A percentile compares a stretch with the other conserved stretches of the same genome.
Conservation (phyloP, 2,113 vertebrate species). For the Semnornis frantzii region DNA sequence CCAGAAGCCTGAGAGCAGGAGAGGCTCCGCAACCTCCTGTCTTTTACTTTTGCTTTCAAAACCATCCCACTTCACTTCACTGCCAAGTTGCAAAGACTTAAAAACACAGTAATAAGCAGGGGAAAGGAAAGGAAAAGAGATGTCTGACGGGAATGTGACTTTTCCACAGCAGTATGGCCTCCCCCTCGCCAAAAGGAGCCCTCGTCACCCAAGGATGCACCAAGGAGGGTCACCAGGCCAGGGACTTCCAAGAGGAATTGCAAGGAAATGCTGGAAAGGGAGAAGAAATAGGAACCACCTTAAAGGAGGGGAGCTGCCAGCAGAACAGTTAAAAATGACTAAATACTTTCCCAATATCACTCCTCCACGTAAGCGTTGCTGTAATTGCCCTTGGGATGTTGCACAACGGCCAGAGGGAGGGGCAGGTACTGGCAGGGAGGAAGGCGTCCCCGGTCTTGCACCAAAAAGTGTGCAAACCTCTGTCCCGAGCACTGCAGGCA, state of each 20-base stretch:
- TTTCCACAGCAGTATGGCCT: accelerated
- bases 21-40: not conserved
- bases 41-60: constrained; percentile 25
- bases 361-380: constrained; percentile 60
- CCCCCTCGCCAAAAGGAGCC: not conserved
- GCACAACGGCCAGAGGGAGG: constrained; percentile 58
- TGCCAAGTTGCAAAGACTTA: not conserved
- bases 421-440: constrained; percentile 17
- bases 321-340: constrained; percentile 61
- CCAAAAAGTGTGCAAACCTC: not conserved
- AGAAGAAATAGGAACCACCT: constrained; percentile 53
- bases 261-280: not conserved
- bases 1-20: constrained; percentile 6
- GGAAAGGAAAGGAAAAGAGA: constrained; percentile 13
- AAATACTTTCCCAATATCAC: constrained; percentile 66
- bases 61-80: accelerated
- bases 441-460: not conserved
- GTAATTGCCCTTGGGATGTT: constrained; percentile 66
- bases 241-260: accelerated
- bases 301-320: constrained; percentile 58
- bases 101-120: not conserved
- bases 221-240: not conserved
- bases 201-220: not conserved
- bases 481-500: not conserved
- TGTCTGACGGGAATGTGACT: not conserved